A percentile compares a stretch with the other conserved stretches of the same genome.
phyloP scores from a whole-genome alignment of 2,797 vertebrate genomes.

The Spizella passerina region DNA sequence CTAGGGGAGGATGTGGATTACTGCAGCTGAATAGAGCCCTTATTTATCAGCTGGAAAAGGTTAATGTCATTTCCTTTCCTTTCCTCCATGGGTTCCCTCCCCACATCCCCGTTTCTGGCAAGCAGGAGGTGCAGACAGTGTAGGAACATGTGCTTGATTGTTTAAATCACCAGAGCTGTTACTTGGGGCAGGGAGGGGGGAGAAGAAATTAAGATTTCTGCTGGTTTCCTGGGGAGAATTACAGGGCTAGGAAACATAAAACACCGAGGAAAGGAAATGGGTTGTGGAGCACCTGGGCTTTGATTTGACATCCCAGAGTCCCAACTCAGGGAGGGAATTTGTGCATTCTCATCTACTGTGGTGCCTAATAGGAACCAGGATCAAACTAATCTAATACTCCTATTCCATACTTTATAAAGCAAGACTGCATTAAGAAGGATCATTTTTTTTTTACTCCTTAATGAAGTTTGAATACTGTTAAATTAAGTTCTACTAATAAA shows the following conservation, averaged over 20 bases:
- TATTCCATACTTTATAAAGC: constrained; percentile 35
- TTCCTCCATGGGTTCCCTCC: constrained; percentile 35
- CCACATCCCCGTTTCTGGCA: constrained; percentile 47
- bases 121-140: constrained; percentile 55
- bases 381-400: constrained; percentile 48
- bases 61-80: constrained; percentile 67
- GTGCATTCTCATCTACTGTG: constrained; percentile 33
- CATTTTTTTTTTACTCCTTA: not conserved
- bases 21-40: constrained; percentile 56
- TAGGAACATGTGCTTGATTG: constrained; percentile 46
- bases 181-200: not conserved
- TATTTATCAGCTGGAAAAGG: constrained; percentile 71
- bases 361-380: constrained; percentile 35
- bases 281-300: constrained; percentile 60
- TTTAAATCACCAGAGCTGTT: constrained; percentile 48
- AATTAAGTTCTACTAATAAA: constrained; percentile 48
- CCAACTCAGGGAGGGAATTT: not conserved
- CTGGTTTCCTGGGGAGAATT: constrained; percentile 56
- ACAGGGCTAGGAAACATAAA: constrained; percentile 61
- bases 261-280: constrained; percentile 58
- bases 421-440: constrained; percentile 5
- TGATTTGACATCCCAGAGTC: constrained; percentile 49
- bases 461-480: constrained; percentile 48
- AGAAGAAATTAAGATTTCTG: constrained; percentile 54
- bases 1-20: constrained; percentile 60